Conservation (phyloP, 2,113 vertebrate genomes). For the Pungitius pungitius region DNA sequence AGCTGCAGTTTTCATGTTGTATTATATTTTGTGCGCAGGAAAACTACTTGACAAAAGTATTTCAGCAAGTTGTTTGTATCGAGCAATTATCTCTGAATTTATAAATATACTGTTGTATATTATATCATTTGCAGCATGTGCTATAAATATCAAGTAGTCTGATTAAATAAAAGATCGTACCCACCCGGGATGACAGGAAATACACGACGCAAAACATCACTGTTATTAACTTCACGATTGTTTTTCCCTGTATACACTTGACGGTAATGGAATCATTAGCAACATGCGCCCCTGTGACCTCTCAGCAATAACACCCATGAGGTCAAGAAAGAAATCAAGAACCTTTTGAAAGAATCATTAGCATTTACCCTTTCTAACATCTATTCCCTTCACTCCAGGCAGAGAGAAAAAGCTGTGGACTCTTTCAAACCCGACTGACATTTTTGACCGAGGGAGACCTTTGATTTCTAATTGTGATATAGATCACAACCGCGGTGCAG, state of each 20-base stretch:
- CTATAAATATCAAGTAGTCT: not conserved
- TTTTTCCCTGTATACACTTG: not conserved
- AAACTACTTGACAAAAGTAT: not conserved
- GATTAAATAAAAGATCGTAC: not conserved
- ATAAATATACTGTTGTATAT: not conserved
- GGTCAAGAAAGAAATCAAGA: conserved; percentile 57
- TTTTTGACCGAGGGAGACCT: conserved; percentile 70
- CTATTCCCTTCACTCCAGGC: conserved; percentile 43
- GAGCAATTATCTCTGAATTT: not conserved
- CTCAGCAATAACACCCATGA: conserved; percentile 8
- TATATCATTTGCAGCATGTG: not conserved
- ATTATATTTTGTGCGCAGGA: not conserved
- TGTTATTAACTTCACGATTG: not conserved
- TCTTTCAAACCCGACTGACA: conserved; percentile 60
- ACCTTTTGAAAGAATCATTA: conserved; percentile 59
- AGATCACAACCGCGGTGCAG: conserved; percentile 65
- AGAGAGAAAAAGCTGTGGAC: conserved; percentile 44
- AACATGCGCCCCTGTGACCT: not conserved
- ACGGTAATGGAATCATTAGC: conserved; percentile 17
- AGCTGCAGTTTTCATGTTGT: conserved; percentile 12
- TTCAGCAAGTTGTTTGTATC: not conserved
- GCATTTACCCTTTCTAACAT: conserved; percentile 65
- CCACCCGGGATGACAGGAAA: not conserved
- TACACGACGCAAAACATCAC: not conserved
- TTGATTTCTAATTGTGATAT: conserved; percentile 78